Conservation (phyloP, 64 coral and sea anemone genomes). For the Montipora sp. region DNA sequence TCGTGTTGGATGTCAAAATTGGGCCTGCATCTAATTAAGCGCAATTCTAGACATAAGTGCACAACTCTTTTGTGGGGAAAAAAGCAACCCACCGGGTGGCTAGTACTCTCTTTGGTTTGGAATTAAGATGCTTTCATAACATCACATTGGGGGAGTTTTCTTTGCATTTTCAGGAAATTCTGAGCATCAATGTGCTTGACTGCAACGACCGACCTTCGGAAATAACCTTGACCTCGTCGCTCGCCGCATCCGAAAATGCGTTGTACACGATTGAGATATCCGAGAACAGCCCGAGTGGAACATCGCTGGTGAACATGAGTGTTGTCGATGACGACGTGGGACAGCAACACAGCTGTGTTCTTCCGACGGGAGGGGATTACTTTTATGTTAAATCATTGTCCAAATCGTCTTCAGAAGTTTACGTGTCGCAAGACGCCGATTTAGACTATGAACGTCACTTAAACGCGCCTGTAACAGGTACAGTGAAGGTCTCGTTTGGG, state of each 20-base stretch:
- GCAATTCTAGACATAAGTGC: too few relatives aligned
- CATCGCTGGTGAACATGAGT: conserved; percentile 62
- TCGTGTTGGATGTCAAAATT: too few relatives aligned
- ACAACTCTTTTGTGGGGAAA: too few relatives aligned
- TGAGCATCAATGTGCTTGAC: conserved; percentile 53
- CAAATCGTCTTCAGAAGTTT: conserved; percentile 53
- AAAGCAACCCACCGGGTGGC: too few relatives aligned
- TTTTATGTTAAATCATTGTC: conserved; percentile 35
- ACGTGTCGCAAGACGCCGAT: conserved; percentile 54
- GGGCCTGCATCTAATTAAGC: too few relatives aligned
- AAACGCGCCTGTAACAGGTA: conserved; percentile 63
- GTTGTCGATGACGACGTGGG: conserved; percentile 77
- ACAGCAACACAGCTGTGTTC: conserved; percentile 71
- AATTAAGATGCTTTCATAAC: too few relatives aligned
- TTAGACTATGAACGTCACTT: conserved; percentile 74
- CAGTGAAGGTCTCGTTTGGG: neutral
- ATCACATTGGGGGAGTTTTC: too few relatives aligned
- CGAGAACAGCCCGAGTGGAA: conserved; percentile 80
- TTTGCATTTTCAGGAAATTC: too few relatives aligned
- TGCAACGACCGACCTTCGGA: conserved; percentile 73
- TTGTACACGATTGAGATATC: conserved; percentile 41
- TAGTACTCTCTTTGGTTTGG: too few relatives aligned
- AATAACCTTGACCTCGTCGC: conserved; percentile 35
- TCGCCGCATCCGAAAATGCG: conserved; percentile 15
- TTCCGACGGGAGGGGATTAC: conserved; percentile 47